Conservation (phyloP, 2,888 invertebrate species). For the Alviniconcha strummeri region DNA sequence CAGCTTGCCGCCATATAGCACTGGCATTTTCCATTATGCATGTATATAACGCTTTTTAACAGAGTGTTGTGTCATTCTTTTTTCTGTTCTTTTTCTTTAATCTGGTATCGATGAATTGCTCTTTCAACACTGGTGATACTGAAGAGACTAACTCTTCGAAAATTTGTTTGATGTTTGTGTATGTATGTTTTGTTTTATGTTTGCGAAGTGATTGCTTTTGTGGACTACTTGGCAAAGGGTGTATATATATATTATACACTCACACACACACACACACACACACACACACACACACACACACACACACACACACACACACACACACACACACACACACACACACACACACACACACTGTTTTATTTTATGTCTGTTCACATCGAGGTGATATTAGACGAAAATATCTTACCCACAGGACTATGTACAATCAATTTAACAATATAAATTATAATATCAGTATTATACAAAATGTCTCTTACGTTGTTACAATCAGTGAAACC, state of each 20-base stretch:
- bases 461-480: neutral
- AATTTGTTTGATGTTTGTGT: too few relatives aligned
- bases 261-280: neutral
- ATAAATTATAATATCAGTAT: neutral
- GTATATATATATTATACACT: neutral
- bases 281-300: neutral
- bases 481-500: neutral
- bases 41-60: too few relatives aligned
- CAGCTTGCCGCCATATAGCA: too few relatives aligned
- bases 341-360: neutral
- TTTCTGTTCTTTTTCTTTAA: too few relatives aligned
- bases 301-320: neutral
- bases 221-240: neutral
- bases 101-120: neutral
- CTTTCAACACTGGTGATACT: too few relatives aligned
- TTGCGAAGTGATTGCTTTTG: too few relatives aligned
- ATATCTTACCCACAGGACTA: neutral
- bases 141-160: too few relatives aligned
- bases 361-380: neutral
- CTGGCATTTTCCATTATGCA: too few relatives aligned
- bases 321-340: neutral
- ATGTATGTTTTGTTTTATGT: too few relatives aligned
- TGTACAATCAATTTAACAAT: neutral
- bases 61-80: too few relatives aligned
- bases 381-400: neutral